phyloP scores from a whole-genome alignment of 1,140 invertebrate species.

The Rhyzopertha dominica region DNA sequence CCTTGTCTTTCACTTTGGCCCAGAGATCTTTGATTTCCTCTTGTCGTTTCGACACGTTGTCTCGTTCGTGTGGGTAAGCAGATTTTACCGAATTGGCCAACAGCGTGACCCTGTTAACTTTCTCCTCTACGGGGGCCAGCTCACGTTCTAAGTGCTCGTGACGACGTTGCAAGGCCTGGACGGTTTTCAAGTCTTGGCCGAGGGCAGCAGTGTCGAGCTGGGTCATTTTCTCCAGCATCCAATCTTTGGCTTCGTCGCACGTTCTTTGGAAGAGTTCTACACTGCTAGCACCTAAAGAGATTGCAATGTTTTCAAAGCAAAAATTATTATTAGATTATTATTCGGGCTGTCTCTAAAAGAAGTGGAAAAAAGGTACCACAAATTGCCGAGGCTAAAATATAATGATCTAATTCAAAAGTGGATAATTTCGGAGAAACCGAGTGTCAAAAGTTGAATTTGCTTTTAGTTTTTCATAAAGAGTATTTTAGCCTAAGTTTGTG shows the following conservation, averaged over 20 bases:
- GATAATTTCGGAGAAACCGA: too few relatives aligned
- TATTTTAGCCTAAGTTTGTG: too few relatives aligned
- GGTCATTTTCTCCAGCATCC: constrained; percentile 91
- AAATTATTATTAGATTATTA: too few relatives aligned
- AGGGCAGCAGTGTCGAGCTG: constrained; percentile 74
- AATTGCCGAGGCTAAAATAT: too few relatives aligned
- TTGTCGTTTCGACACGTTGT: constrained; percentile 79
- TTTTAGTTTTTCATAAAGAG: too few relatives aligned
- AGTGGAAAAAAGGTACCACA: background rate
- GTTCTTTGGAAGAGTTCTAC: constrained; percentile 92
- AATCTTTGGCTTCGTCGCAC: constrained; percentile 87
- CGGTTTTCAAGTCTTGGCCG: constrained; percentile 82
- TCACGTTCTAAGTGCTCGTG: constrained; percentile 89
- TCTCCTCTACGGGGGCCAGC: constrained; percentile 84
- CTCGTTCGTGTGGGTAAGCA: constrained; percentile 84
- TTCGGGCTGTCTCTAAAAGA: too few relatives aligned
- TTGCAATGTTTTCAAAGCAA: constrained; percentile 1
- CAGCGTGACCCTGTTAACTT: constrained; percentile 75
- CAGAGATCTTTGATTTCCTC: constrained; percentile 83
- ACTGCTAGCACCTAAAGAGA: constrained; percentile 49
- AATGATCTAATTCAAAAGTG: too few relatives aligned
- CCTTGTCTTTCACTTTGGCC: constrained; percentile 81
- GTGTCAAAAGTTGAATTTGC: too few relatives aligned
- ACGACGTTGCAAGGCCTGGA: constrained; percentile 81
- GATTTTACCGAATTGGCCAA: constrained; percentile 81